These are phyloP conservation scores for Byasa hedistus DNA, from an alignment of 2,888 invertebrate genomes.

Conservation along the genomic window DNA sequence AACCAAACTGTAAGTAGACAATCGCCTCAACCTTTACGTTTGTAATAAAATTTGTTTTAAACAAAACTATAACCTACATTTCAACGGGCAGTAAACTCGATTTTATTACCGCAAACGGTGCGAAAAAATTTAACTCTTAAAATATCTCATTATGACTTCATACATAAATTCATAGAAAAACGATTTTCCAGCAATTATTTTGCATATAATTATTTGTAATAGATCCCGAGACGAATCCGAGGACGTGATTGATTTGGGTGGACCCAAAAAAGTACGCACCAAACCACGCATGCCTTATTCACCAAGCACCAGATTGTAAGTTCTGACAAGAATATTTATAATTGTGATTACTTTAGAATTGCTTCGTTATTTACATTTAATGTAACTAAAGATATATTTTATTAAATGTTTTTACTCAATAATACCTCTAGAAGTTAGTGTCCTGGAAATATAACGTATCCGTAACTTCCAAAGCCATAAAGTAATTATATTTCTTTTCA, in stretches of 20 bases:
- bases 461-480: too few relatives aligned
- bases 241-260: conserved; percentile 21
- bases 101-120: not conserved
- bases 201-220: not conserved
- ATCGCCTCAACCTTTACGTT: not conserved
- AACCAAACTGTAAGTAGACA: not conserved
- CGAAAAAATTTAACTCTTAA: not conserved
- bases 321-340: not conserved
- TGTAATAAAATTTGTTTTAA: not conserved
- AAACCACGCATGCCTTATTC: conserved; percentile 6
- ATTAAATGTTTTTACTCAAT: too few relatives aligned
- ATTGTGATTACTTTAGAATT: too few relatives aligned
- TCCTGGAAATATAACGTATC: too few relatives aligned
- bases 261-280: not conserved
- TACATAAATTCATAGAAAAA: not conserved
- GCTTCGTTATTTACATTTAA: too few relatives aligned
- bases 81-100: not conserved
- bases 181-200: not conserved
- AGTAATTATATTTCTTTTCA: too few relatives aligned
- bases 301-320: conserved; percentile 23
- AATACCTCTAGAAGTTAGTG: too few relatives aligned
- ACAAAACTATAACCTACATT: too few relatives aligned
- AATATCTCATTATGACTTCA: not conserved
- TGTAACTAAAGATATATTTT: too few relatives aligned
- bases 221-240: not conserved